A percentile compares a stretch with the other conserved stretches of the same genome.
Conservation (phyloP, 2,888 invertebrate genomes). For the Hybos culiciformis region DNA sequence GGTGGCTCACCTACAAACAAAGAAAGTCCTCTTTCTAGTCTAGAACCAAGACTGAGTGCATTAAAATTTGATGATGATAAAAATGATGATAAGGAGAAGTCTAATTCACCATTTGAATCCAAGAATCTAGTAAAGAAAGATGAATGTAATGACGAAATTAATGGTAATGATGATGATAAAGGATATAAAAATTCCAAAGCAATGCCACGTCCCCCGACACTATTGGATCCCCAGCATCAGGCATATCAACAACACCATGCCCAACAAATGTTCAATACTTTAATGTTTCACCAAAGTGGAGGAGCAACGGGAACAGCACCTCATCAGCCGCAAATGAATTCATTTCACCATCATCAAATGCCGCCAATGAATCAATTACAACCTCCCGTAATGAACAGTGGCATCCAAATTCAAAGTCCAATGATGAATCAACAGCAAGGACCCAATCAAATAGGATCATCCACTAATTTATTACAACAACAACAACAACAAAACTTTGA, state of each 20-base stretch:
- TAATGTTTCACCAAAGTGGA: constrained; percentile 31
- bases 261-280: constrained; percentile 37
- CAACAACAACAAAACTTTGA: constrained; percentile 62
- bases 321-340: constrained; percentile 24
- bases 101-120: constrained; percentile 39
- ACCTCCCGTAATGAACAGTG: constrained; percentile 33
- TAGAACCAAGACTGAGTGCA: constrained; percentile 51
- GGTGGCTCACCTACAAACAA: constrained; percentile 79
- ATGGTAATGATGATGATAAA: constrained; percentile 75
- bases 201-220: constrained; percentile 39
- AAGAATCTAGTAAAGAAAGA: constrained; percentile 39
- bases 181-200: constrained; percentile 67
- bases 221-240: constrained; percentile 29
- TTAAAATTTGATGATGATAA: constrained; percentile 45
- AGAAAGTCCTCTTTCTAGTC: constrained; percentile 41
- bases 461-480: constrained; percentile 42
- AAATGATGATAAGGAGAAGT: constrained; percentile 43
- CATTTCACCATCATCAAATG: constrained; percentile 34
- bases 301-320: constrained; percentile 19
- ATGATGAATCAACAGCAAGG: constrained; percentile 34
- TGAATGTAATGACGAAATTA: constrained; percentile 46
- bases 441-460: constrained; percentile 37
- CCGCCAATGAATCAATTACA: constrained; percentile 34
- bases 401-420: constrained; percentile 33
- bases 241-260: constrained; percentile 35